Percentiles rank a stretch among this genome's conserved stretches.
These are phyloP conservation scores for Synodontis membranacea DNA, from an alignment of 2,113 vertebrate species.

Conservation along the genomic window DNA sequence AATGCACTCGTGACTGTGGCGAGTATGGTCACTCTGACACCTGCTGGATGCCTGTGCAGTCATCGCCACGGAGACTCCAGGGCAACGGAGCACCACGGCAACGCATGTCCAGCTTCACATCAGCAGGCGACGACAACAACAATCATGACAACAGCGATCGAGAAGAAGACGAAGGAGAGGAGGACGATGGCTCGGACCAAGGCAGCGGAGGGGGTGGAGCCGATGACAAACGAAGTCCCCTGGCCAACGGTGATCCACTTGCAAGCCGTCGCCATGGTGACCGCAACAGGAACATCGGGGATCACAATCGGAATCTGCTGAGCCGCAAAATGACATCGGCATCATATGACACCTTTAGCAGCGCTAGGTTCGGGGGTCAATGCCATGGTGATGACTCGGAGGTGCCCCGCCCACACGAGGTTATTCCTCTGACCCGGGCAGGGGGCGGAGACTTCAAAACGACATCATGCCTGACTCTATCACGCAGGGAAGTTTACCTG, in stretches of 20 bases:
- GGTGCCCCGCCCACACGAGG: slow-evolving; percentile 64
- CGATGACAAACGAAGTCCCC: slow-evolving; percentile 49
- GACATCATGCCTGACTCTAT: slow-evolving; percentile 74
- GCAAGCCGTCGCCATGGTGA: slow-evolving; percentile 69
- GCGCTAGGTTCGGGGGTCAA: slow-evolving; percentile 70
- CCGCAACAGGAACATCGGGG: slow-evolving; percentile 75
- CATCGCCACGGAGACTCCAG: slow-evolving; percentile 69
- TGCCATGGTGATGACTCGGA: slow-evolving; percentile 66
- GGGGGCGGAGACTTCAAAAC: slow-evolving; percentile 76
- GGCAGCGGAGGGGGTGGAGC: slow-evolving; percentile 68
- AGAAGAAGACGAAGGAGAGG: slow-evolving; percentile 67
- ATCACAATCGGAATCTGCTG: slow-evolving; percentile 78
- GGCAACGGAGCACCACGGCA: slow-evolving; percentile 69
- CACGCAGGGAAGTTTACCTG: slow-evolving; percentile 76
- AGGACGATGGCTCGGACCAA: slow-evolving; percentile 51
- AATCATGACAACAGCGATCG: slow-evolving; percentile 72
- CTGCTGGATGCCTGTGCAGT: slow-evolving; percentile 75
- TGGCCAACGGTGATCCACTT: slow-evolving; percentile 72
- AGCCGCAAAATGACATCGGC: slow-evolving; percentile 79
- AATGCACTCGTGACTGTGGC: slow-evolving; percentile 73
- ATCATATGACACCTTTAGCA: slow-evolving; percentile 78
- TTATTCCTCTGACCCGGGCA: slow-evolving; percentile 74
- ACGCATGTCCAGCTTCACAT: slow-evolving; percentile 69
- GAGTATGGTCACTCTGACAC: slow-evolving; percentile 78
- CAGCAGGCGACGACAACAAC: slow-evolving; percentile 74